Evolutionary conservation across 2,113 vertebrate genomes (phyloP).

Genomic region (Pelmatolapia mariae): DNA sequence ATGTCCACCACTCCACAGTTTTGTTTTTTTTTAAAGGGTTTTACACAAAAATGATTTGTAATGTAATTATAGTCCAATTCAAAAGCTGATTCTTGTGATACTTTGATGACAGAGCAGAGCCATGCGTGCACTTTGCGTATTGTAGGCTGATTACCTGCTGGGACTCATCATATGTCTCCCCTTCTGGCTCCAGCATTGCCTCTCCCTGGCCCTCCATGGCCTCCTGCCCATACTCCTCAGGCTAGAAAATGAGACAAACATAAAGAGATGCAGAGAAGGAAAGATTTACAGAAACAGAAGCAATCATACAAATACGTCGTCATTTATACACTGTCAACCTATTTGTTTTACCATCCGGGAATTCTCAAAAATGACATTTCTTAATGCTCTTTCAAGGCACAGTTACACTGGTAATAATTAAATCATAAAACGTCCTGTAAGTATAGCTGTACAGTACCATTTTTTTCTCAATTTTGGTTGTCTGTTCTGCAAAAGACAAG

Average conservation of each 20-base stretch:
- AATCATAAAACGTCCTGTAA: background rate
- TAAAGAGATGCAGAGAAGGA: background rate
- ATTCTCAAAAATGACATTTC: background rate
- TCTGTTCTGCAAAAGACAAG: background rate
- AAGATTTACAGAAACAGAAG: background rate
- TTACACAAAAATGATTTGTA: background rate
- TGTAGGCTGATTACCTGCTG: conserved; percentile 82
- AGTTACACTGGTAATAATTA: background rate
- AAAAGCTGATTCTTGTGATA: background rate
- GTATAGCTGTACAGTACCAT: background rate
- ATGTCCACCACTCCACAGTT: background rate
- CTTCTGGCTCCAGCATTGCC: conserved; percentile 88
- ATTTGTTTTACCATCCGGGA: background rate
- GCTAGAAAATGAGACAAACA: conserved; percentile 62
- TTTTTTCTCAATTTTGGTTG: background rate
- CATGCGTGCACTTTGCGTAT: background rate
- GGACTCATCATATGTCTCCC: conserved; percentile 87
- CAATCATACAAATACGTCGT: background rate
- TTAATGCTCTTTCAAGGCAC: background rate
- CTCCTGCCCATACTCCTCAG: conserved; percentile 94
- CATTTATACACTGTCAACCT: background rate
- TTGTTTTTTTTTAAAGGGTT: background rate
- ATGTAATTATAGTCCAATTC: background rate
- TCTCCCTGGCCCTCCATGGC: conserved; percentile 89
- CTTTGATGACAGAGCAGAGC: background rate